Evolutionary conservation across 2,888 invertebrate genomes (phyloP), one percentile per base, ranked within the genome.

Genomic region (Nomada ferruginata): DNA sequence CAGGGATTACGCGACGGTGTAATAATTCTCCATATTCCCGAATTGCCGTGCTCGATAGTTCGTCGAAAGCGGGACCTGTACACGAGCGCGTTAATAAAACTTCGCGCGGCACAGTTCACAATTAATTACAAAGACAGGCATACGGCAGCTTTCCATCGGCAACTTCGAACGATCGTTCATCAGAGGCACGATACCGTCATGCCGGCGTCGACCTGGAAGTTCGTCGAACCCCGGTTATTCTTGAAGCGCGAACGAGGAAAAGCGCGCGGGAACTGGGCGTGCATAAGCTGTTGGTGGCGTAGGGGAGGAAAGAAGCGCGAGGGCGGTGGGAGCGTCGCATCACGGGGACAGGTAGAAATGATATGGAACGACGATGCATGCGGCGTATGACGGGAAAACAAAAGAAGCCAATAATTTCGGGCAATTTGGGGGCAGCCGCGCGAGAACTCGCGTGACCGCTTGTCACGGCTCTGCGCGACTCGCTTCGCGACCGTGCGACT

Each of bases 401-500:
- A 93, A 93, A 93, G 93, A 93, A 91, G 91, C 93, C 93, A 92
- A 93, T 93, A 93, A 93, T 93, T 93, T 93, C 90, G 91, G 89
- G 92, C 91, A 93, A 93, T 94, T 93, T 94, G 92, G 88, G 89
- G 80, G 93, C 93, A 94, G 93, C 92, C 90, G 92, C 91, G 92
- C 93, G 92, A 85, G 64, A 80, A 74, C 84, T 90, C 90, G 90
- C 90, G 90, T 89, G 89, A 89, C 89, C 85, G 84, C 88, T 84
- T 87, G 84, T 87, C 89, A 87, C 87, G 85, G 83, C 76, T 76
- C 66, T 77, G 76, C 63, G 76, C 83, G 77, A 84, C 82, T 86
- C 76, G 74, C 72, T 77, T 75, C 63, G 76, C 83, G 77, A 84
- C 82, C 87, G 85, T 88, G 87, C 77, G 87, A 88, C 87, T 85